A percentile compares a stretch with the other conserved stretches of the same genome.
Evolutionary conservation across 2,888 invertebrate species (phyloP).

Genomic region (Chalcis sispes): DNA sequence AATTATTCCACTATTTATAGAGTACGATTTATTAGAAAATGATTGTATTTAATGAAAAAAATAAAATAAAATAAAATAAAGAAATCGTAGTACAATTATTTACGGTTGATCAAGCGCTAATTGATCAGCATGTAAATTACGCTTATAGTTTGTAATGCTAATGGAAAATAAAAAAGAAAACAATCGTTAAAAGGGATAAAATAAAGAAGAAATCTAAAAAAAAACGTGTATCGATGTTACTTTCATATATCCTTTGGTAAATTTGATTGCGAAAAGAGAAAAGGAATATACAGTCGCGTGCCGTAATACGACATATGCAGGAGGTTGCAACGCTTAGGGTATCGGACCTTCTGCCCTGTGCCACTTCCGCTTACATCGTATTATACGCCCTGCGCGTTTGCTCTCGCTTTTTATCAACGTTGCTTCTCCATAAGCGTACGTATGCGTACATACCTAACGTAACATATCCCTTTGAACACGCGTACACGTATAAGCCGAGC

Average conservation of each 20-base stretch:
- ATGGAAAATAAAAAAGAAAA: too few relatives aligned
- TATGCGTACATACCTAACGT: neutral
- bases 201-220: neutral
- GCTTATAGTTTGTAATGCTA: too few relatives aligned
- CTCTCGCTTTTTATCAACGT: too few relatives aligned
- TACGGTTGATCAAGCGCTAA: too few relatives aligned
- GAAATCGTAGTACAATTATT: too few relatives aligned
- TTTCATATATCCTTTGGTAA: neutral
- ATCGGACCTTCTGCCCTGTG: slow-evolving; percentile 13
- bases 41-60: too few relatives aligned
- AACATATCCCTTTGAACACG: slow-evolving; percentile 14
- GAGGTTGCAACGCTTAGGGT: neutral
- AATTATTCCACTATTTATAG: too few relatives aligned
- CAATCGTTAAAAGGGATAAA: neutral
- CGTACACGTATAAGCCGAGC: neutral
- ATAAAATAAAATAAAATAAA: too few relatives aligned
- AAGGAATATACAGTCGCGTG: too few relatives aligned
- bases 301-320: slow-evolving; percentile 60
- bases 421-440: slow-evolving; percentile 27
- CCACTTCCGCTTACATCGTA: too few relatives aligned
- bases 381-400: slow-evolving; percentile 21
- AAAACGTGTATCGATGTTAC: neutral
- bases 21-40: too few relatives aligned
- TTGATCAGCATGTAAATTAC: too few relatives aligned
- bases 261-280: slow-evolving; percentile 37